These are phyloP conservation scores for Centropus bengalensis DNA, from an alignment of 2,113 vertebrate species.

Conservation along the genomic window DNA sequence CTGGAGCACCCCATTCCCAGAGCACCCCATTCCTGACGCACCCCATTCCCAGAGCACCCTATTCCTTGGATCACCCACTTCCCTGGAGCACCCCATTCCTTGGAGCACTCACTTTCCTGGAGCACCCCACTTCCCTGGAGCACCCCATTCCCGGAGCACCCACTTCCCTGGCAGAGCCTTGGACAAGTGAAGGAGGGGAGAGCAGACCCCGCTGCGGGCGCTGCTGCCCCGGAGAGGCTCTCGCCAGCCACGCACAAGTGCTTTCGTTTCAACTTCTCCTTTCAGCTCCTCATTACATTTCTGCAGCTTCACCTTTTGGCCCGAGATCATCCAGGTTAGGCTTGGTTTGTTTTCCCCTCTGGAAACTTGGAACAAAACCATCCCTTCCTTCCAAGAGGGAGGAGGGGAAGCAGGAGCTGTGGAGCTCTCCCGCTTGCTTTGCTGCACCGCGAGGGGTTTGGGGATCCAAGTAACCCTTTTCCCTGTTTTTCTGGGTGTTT, in stretches of 20 bases:
- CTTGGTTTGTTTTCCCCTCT: background rate
- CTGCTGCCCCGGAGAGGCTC: conserved; percentile 12
- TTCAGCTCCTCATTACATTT: conserved; percentile 59
- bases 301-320: conserved; percentile 60
- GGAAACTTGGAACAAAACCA: background rate
- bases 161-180: background rate
- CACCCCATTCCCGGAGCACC: too few species aligned
- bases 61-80: too few species aligned
- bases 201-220: conserved; percentile 11
- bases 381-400: background rate
- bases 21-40: too few species aligned
- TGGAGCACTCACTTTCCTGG: too few species aligned
- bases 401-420: background rate
- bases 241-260: background rate
- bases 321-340: conserved; percentile 36
- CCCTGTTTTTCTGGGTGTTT: background rate
- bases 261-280: background rate
- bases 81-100: too few species aligned
- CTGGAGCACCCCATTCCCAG: too few species aligned
- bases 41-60: too few species aligned
- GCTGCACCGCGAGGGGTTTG: background rate
- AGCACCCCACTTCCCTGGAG: too few species aligned
- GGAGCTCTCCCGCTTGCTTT: background rate
- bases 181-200: background rate
- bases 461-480: background rate